These are phyloP conservation scores for Muschampia plurimacula DNA, from an alignment of 2,888 invertebrate species.

Conservation along the genomic window DNA sequence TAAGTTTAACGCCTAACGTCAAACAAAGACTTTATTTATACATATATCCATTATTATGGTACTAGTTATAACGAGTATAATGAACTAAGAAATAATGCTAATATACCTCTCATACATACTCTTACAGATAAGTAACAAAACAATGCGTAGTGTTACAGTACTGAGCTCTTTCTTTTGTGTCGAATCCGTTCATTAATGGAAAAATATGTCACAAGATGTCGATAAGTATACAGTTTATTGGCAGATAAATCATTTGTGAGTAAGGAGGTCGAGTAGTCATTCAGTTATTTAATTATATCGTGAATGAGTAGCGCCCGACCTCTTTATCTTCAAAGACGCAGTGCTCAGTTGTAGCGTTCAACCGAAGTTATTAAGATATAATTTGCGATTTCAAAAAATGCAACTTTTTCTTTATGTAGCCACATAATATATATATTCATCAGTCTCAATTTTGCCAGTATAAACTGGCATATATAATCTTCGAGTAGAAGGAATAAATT, in stretches of 20 bases:
- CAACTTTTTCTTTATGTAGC: no score
- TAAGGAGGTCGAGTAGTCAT: constrained; percentile 55
- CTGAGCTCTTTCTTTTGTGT: background rate
- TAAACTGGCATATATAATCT: no score
- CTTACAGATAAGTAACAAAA: background rate
- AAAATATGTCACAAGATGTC: constrained; percentile 18
- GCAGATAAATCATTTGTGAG: constrained; percentile 43
- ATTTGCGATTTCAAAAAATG: no score
- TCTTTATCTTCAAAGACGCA: constrained; percentile 61
- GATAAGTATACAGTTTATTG: constrained; percentile 36
- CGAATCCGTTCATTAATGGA: constrained; percentile 16
- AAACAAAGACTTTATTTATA: no score
- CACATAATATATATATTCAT: no score
- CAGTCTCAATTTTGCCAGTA: no score
- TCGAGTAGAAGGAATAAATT: no score
- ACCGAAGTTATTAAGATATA: constrained; percentile 42
- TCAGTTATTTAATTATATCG: constrained; percentile 69
- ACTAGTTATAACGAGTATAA: no score
- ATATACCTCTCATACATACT: background rate
- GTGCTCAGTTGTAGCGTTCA: constrained; percentile 46
- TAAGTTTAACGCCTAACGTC: no score
- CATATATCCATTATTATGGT: no score
- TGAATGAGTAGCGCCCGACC: constrained; percentile 70
- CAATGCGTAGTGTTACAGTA: constrained; percentile 1
- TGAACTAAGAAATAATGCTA: no score